phyloP scores from a whole-genome alignment of 2,888 invertebrate species.

The Ennomos quercinarius region DNA sequence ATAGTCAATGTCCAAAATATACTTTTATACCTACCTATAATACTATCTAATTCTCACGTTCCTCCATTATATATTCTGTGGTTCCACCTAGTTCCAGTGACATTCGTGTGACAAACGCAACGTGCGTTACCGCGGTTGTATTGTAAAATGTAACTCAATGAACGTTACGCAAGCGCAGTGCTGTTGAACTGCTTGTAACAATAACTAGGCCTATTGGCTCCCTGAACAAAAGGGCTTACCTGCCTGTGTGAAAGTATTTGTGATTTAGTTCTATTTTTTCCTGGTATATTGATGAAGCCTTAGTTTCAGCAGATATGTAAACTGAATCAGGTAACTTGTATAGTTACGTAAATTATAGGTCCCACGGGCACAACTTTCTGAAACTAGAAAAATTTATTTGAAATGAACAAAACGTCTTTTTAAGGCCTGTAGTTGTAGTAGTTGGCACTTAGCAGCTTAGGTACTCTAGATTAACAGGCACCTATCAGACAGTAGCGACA shows the following conservation, averaged over 20 bases:
- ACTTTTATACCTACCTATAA: not conserved
- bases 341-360: too few relatives aligned
- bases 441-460: too few relatives aligned
- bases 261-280: not conserved
- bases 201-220: not conserved
- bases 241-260: conserved; percentile 9
- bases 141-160: conserved; percentile 45
- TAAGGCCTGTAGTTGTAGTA: too few relatives aligned
- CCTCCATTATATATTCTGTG: not conserved
- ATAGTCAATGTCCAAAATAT: too few relatives aligned
- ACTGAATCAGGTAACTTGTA: too few relatives aligned
- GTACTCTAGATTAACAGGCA: too few relatives aligned
- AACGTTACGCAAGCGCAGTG: conserved; percentile 42
- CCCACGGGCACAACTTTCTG: too few relatives aligned
- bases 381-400: too few relatives aligned
- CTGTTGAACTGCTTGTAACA: conserved; percentile 17
- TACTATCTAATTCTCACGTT: conserved; percentile 24
- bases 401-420: too few relatives aligned
- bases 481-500: too few relatives aligned
- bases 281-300: not conserved
- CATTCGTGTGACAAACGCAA: conserved; percentile 18
- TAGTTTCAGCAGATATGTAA: too few relatives aligned
- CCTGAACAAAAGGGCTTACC: conserved; percentile 1
- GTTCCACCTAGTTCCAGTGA: conserved; percentile 7
- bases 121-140: conserved; percentile 47